Conservation (phyloP, 2,797 vertebrate species). For the Eurystomus glaucurus region DNA sequence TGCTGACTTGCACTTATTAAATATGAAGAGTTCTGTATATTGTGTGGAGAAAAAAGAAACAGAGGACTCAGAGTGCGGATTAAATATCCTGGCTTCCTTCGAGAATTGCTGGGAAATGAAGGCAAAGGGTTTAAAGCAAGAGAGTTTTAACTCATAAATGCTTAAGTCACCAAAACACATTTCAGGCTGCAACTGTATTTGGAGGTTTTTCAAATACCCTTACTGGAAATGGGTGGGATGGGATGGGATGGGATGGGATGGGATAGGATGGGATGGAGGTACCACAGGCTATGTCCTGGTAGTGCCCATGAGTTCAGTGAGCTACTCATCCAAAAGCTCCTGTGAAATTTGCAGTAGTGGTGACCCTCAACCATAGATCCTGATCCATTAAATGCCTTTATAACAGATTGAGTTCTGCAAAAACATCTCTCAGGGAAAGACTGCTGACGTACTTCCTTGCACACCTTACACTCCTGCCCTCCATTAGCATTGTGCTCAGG, state of each 20-base stretch:
- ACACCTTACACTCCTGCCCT: background rate
- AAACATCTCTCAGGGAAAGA: background rate
- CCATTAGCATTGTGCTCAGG: too few relatives aligned
- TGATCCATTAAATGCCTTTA: fast-evolving
- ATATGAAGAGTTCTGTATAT: background rate
- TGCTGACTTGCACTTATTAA: background rate
- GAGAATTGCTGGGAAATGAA: background rate
- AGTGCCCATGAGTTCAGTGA: background rate
- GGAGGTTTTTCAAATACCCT: background rate
- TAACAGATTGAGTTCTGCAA: background rate
- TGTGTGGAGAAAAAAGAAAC: background rate
- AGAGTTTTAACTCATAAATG: background rate
- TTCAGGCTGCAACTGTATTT: background rate
- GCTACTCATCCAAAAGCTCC: background rate
- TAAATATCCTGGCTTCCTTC: background rate
- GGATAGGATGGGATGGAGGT: background rate
- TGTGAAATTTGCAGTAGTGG: background rate
- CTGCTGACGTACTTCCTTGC: background rate
- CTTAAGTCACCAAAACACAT: background rate
- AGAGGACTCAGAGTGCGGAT: background rate
- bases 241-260: too few relatives aligned
- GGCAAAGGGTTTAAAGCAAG: background rate
- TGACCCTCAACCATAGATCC: background rate
- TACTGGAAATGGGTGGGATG: background rate
- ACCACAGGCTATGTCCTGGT: background rate